These are phyloP conservation scores for Mormyrus proboscirostris DNA, from an alignment of 2,797 vertebrate genomes.

Conservation along the genomic window DNA sequence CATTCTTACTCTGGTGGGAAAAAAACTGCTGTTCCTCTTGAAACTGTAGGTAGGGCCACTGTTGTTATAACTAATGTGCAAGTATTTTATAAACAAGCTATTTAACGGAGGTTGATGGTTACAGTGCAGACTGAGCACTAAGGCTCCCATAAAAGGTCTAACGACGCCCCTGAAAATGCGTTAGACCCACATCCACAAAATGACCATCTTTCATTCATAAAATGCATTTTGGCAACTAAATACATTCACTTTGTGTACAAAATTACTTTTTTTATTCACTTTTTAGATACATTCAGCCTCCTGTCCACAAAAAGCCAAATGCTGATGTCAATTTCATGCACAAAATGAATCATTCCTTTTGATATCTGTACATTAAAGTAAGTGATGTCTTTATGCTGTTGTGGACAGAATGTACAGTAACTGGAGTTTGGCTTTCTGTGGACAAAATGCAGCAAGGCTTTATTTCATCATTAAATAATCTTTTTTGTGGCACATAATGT, in stretches of 20 bases:
- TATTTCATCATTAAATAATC: not conserved
- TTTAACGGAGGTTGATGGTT: not conserved
- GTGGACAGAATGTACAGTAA: not conserved
- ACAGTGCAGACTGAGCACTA: not conserved
- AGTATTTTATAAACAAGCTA: not conserved
- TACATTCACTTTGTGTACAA: not conserved
- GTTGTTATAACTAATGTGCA: not conserved
- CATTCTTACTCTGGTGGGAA: not conserved
- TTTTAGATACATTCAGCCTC: not conserved
- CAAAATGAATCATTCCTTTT: not conserved
- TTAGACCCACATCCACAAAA: not conserved
- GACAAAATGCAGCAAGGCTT: not conserved
- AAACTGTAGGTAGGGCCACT: not conserved
- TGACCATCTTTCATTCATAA: not conserved
- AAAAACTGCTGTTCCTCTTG: not conserved
- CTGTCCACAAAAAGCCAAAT: not conserved
- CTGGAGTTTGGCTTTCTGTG: not conserved
- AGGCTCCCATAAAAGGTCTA: not conserved
- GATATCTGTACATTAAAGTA: not conserved
- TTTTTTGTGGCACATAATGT: not conserved
- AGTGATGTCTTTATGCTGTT: not conserved
- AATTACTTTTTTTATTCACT: not conserved
- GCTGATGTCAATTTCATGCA: not conserved
- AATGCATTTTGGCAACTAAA: not conserved
- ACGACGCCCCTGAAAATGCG: not conserved